Base-by-base conservation (phyloP, 1,140 invertebrate species). In the Drosophila nigrodunni region DNA sequence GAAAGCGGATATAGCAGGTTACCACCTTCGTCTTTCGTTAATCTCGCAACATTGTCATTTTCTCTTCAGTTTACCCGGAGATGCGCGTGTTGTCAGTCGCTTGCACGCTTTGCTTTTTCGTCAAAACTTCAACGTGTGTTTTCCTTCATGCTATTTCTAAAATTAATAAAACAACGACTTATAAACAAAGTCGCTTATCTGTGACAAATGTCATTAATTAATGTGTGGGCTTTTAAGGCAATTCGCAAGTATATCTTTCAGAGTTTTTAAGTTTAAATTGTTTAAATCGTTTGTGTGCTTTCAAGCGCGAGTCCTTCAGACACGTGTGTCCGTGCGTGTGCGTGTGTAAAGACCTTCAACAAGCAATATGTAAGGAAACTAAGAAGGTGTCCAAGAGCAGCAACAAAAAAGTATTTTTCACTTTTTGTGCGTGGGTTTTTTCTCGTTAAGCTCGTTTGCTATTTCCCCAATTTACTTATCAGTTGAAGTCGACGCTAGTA, bases 311-410 rank as follows among this genome's bases (percentile, higher is more conserved):
- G 37, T 34, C 52, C 34, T 55, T 62, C 61, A 18, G 18, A 59
- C 30, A 41, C 39, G 66, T 54, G n/a, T 60, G 30, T 21, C 44
- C 43, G 64, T 54, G n/a, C 10, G 25, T 47, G 25, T 72, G 43
- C 59, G 13, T 74, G 64, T 46, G 70, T 69, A 44, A 65, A 62
- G 83, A 88, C 83, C 83, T 87, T 87, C 83, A 74, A 54, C 61
- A 67, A 67, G 69, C 74, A 82, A 87, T 73, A 68, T 73, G 55
- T 88, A 88, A 82, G 78, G 67, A 88, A 88, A 72, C 83, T 88
- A 67, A 82, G 65, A 79, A 76, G 71, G 71, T 70, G 82, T 82
- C 71, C 82, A 86, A 82, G 39, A 60, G 46, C 44, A 57, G 35
- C 37, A 37, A 34, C 30, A 46, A 41, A 5, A 66, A 43, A 61